Base-by-base conservation (phyloP, 2,113 vertebrate species). In the Oncorhynchus kisutch region DNA sequence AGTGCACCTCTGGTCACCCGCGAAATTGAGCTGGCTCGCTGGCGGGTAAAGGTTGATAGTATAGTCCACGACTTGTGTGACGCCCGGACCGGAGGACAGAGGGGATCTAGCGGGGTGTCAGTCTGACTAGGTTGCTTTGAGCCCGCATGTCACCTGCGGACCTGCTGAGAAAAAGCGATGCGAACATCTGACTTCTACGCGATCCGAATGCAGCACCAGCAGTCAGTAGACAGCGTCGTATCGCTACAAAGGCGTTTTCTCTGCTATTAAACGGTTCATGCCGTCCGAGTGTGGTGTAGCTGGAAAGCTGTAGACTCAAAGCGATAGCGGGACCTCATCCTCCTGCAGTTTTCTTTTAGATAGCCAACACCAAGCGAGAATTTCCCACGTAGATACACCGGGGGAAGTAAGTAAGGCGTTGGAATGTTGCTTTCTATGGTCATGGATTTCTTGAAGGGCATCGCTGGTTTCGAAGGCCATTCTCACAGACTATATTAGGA, bases 221-320 rank as follows among this genome's bases (percentile, higher is more conserved):
- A 68, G 80, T 59, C 84, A 65, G 83, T 71, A 75, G 82, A 85
- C 75, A 82, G 84, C 86, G 66, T 77, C 71, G 73, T 34, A 80
- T 76, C 86, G 84, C 87, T 78, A 78, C 80, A 81, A 90, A 93
- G 91, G 88, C 91, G 89, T 92, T 93, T 92, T 91, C 90, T 90
- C 86, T 76, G 64, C 78, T 48, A 22, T 45, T 45, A 79, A 86
- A 85, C 88, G 81, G 89, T 78, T 87, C 89, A 88, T 48, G 73
- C 82, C 62, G 85, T 76, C 87, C 87, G 81, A 86, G 89, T 92
- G 59, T 62, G 54, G 81, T 76, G 39, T 29, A 71, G 81, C 84
- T 75, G 65, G 48, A 82, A 88, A 88, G 82, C 87, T 87, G 86
- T 88, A 87, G 74, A 82, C 81, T 73, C 84, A 2, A 59, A 84